Percentiles rank a stretch among this genome's conserved stretches.
Evolutionary conservation across 2,888 invertebrate genomes (phyloP).

Genomic region (Campoplex capitator): DNA sequence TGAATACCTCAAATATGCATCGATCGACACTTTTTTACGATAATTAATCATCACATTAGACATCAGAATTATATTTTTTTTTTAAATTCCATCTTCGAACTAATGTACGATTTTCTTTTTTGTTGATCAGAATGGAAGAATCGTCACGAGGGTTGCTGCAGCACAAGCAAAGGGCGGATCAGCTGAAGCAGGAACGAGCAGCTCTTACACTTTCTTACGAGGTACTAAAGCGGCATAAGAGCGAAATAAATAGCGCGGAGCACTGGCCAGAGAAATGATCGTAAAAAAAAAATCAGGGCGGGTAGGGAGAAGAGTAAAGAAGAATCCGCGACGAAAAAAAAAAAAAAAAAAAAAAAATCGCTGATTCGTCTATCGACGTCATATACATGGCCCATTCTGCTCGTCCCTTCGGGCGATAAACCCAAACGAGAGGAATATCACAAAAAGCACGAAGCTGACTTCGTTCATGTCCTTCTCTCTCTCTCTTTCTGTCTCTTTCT

Average conservation of each 20-base stretch:
- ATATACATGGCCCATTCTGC: constrained; percentile 34
- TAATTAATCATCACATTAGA: too few relatives aligned
- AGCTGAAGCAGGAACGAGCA: constrained; percentile 91
- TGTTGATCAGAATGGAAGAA: constrained; percentile 89
- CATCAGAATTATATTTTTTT: not conserved
- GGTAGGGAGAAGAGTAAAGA: constrained; percentile 25
- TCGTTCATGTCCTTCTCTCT: constrained; percentile 2
- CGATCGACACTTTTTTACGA: not conserved
- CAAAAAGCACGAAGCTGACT: constrained; percentile 45
- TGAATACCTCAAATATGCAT: not conserved
- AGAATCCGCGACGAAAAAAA: constrained; percentile 43
- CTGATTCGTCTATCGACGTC: constrained; percentile 58
- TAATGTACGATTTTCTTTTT: constrained; percentile 31
- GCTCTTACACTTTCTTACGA: constrained; percentile 90
- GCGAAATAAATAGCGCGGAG: constrained; percentile 36
- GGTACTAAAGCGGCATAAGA: constrained; percentile 83
- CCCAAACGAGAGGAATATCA: constrained; percentile 58
- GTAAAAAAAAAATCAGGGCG: constrained; percentile 38
- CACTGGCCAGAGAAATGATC: constrained; percentile 40
- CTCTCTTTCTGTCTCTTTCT: constrained; percentile 4
- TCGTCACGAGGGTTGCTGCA: constrained; percentile 90
- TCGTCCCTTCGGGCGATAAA: constrained; percentile 51
- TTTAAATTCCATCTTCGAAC: not conserved
- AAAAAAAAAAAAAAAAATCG: constrained; percentile 60
- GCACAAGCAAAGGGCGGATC: constrained; percentile 90